These are phyloP conservation scores for Drosophila koepferae DNA, from an alignment of 2,888 invertebrate genomes.

Conservation along the genomic window DNA sequence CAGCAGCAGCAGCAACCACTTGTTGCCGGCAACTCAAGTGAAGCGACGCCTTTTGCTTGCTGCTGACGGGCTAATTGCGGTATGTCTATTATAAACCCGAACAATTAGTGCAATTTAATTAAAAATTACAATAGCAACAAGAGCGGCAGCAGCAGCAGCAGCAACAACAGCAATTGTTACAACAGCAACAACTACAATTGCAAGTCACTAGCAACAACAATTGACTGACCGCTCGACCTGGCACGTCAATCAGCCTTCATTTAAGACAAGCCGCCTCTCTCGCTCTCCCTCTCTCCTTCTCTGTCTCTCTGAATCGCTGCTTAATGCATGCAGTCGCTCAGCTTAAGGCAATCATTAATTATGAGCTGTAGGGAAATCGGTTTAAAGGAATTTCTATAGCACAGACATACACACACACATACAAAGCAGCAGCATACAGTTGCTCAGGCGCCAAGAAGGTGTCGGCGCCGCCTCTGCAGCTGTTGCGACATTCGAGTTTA, in stretches of 20 bases:
- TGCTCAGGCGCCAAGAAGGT: constrained; percentile 49
- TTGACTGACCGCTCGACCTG: constrained; percentile 61
- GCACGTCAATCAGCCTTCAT: constrained; percentile 66
- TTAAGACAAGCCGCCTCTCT: constrained; percentile 7
- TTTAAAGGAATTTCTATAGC: constrained; percentile 51
- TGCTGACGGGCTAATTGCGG: constrained; percentile 70
- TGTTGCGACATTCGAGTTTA: constrained; percentile 36
- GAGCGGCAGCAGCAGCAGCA: constrained; percentile 34
- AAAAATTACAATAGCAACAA: constrained; percentile 65
- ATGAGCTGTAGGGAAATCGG: constrained; percentile 57
- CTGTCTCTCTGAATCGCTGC: background rate
- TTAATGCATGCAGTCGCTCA: constrained; percentile 56
- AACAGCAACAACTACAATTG: constrained; percentile 33
- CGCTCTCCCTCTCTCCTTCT: background rate
- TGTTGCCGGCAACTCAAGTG: constrained; percentile 21
- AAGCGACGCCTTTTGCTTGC: constrained; percentile 60
- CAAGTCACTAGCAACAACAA: constrained; percentile 50
- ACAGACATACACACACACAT: constrained; percentile 2
- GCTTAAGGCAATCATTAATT: constrained; percentile 66
- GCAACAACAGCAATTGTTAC: constrained; percentile 20
- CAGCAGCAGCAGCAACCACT: constrained; percentile 17
- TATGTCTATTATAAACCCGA: constrained; percentile 62
- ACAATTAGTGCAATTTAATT: constrained; percentile 79
- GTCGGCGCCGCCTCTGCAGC: constrained; percentile 30
- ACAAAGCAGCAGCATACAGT: background rate